Evolutionary conservation across 2,113 vertebrate genomes (phyloP).

Genomic region (Myodes glareolus): DNA sequence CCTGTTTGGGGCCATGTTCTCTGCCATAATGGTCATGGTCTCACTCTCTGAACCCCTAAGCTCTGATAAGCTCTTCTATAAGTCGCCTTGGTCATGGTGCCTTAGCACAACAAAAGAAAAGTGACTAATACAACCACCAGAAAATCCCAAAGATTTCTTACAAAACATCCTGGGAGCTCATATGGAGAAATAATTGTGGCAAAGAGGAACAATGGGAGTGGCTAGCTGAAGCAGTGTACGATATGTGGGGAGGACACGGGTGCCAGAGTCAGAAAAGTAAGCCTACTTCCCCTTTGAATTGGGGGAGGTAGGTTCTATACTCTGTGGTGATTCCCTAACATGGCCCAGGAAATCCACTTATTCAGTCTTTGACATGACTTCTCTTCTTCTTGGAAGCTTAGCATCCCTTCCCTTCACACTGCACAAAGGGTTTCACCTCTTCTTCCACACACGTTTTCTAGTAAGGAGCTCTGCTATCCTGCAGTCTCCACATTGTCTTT

Average conservation of each 20-base stretch:
- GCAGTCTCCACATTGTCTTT: neutral
- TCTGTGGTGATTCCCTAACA: neutral
- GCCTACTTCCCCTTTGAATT: neutral
- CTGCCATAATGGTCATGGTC: neutral
- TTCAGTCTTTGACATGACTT: neutral
- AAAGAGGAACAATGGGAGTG: neutral
- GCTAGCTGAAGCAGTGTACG: neutral
- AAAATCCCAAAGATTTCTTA: neutral
- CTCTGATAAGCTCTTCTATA: neutral
- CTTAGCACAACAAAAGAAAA: neutral
- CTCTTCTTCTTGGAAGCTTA: neutral
- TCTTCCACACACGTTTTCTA: neutral
- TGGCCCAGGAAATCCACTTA: neutral
- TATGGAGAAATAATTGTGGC: neutral
- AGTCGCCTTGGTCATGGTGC: neutral
- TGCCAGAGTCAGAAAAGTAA: neutral
- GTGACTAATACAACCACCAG: neutral
- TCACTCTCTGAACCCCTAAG: neutral
- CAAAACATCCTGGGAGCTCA: neutral
- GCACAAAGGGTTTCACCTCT: neutral
- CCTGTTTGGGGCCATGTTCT: neutral
- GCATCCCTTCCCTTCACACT: neutral
- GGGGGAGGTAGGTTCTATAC: neutral
- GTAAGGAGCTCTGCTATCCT: neutral
- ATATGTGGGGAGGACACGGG: fast-evolving